A percentile compares a stretch with the other conserved stretches of the same genome.
Conservation (phyloP, 2,797 vertebrate species). For the Momotus momota region DNA sequence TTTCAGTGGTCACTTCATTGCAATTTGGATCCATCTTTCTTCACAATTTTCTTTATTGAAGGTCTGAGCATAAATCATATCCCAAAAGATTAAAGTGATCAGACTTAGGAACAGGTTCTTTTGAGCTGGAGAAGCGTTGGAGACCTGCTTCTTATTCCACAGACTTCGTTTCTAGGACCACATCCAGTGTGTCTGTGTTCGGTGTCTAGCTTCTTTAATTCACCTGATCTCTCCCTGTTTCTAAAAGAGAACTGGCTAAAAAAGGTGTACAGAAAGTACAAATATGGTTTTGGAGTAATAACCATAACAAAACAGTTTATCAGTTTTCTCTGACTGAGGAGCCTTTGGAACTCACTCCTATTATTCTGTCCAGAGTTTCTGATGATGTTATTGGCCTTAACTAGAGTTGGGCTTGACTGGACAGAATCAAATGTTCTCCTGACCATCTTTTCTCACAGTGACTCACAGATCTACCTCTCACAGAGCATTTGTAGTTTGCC, state of each 20-base stretch:
- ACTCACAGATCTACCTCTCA: background rate
- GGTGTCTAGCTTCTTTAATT: background rate
- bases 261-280: background rate
- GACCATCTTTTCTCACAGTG: background rate
- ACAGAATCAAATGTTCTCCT: background rate
- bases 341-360: background rate
- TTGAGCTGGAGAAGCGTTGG: background rate
- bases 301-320: background rate
- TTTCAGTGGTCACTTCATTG: background rate
- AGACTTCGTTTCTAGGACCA: background rate
- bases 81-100: background rate
- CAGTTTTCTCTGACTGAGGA: background rate
- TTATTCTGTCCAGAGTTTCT: background rate
- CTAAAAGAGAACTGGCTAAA: background rate
- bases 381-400: background rate
- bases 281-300: background rate
- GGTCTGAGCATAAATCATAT: background rate
- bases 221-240: background rate
- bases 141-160: background rate
- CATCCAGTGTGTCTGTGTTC: background rate
- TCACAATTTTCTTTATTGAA: background rate
- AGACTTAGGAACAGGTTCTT: background rate
- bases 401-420: background rate
- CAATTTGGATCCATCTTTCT: background rate
- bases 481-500: background rate